Percentiles rank a stretch among this genome's conserved stretches.
Conservation (phyloP, 2,113 vertebrate genomes). For the Axis porcinus region DNA sequence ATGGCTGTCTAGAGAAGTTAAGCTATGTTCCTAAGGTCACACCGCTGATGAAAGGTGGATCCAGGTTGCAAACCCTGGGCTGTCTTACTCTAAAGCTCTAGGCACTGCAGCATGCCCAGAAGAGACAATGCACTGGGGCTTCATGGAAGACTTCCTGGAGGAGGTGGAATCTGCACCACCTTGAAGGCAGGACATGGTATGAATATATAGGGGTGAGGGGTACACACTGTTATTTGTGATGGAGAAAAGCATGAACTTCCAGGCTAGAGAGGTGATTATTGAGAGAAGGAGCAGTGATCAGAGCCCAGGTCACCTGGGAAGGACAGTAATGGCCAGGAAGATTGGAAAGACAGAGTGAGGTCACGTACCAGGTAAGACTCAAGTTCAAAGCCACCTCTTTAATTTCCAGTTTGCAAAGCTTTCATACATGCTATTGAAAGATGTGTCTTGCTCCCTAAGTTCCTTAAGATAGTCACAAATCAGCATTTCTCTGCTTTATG, state of each 20-base stretch:
- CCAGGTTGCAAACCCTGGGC: background rate
- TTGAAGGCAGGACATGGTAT: background rate
- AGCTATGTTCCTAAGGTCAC: background rate
- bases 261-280: background rate
- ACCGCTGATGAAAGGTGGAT: background rate
- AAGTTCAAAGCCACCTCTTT: background rate
- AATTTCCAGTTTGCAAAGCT: background rate
- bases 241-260: background rate
- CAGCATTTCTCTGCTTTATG: background rate
- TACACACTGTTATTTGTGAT: background rate
- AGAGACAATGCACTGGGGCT: background rate
- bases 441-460: background rate
- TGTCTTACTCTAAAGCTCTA: background rate
- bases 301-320: too few species aligned
- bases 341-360: background rate
- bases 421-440: background rate
- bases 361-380: background rate
- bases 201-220: background rate
- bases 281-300: background rate
- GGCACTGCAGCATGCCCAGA: accelerated
- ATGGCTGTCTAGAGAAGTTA: background rate
- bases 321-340: background rate
- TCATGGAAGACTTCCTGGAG: background rate
- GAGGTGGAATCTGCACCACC: background rate
- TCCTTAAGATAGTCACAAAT: background rate